Base-by-base conservation (phyloP, 2,888 invertebrate species). In the Cataglyphis altisquamis region DNA sequence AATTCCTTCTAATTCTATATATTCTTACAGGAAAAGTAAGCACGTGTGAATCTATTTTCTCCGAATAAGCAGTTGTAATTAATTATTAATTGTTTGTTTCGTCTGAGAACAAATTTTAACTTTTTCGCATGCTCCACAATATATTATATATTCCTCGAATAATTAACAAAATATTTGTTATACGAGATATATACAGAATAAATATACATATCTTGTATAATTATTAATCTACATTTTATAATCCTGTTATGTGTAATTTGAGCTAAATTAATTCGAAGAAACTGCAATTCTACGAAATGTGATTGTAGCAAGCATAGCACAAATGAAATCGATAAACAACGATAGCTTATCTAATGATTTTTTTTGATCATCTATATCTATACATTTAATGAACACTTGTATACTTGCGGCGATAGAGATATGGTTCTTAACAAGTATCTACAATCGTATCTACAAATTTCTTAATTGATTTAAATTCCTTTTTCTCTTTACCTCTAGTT, bases 321-420 rank as follows among this genome's bases (percentile, higher is more conserved):
- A 67, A 78, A 57, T 15, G 41, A 45, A 80, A 80, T 80, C 78
- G 60, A 68, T 80, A 80, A 80, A 80, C 52, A 64, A 55, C 36
- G 78, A 80, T 80, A 80, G 8, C 70, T 60, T 80, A 80, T 80
- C 78, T 80, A 62, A 80, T 60, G 15, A 68, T 36, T 80, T 36
- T 78, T 78, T 68, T 6, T 52, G n/a, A 70, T 21, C 21, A 78
- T 18, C 18, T 36, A 68, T 21, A 57, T 67, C 32, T 29, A 10
- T 32, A 10, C 60, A 4, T 45, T 68, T 68, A 32, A 60, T n/a
- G 63, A 45, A 36, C 41, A 29, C 18, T 48, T 36, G 48, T 62
- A 52, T 39, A 48, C 12, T 66, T 12, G 21, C 15, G 12, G 29
- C 10, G 55, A 66, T 15, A 57, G 29, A 57, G 15, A 57, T 67